phyloP scores from a whole-genome alignment of 2,888 invertebrate species.

The Morpho helenor region DNA sequence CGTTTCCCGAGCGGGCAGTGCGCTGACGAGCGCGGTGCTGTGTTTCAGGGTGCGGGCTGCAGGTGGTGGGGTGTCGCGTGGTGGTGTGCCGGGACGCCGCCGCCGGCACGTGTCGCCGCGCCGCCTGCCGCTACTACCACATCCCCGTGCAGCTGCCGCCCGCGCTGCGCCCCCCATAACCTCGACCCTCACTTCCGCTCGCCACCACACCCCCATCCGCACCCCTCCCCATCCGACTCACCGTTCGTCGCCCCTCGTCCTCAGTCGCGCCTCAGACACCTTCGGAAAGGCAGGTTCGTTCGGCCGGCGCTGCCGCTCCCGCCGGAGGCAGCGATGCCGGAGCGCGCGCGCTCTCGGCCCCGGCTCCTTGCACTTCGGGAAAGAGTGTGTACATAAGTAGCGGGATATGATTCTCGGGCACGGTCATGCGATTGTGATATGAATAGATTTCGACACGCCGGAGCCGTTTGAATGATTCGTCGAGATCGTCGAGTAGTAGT shows the following conservation, averaged over 20 bases:
- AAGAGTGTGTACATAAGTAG: conserved; percentile 76
- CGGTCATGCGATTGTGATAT: conserved; percentile 79
- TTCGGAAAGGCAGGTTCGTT: conserved; percentile 57
- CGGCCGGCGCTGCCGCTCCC: conserved; percentile 45
- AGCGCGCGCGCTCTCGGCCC: conserved; percentile 21
- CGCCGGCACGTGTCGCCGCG: conserved; percentile 94
- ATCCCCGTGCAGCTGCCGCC: conserved; percentile 95
- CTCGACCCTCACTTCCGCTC: conserved; percentile 37
- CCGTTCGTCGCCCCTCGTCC: conserved; percentile 53
- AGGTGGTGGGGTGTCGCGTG: conserved; percentile 96
- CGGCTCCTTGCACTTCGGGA: conserved; percentile 48
- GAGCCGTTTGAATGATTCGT: conserved; percentile 73
- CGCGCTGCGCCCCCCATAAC: conserved; percentile 80
- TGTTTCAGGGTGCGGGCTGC: conserved; percentile 93
- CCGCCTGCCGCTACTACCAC: conserved; percentile 98
- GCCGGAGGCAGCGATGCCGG: conserved; percentile 40
- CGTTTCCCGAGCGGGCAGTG: neutral
- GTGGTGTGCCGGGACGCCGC: conserved; percentile 97
- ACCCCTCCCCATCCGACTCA: conserved; percentile 33
- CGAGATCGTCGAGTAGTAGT: conserved; percentile 77
- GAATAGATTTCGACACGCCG: conserved; percentile 76
- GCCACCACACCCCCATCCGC: conserved; percentile 22
- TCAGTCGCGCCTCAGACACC: conserved; percentile 65
- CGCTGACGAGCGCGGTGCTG: conserved; percentile 3
- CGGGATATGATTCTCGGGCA: conserved; percentile 76